Evolutionary conservation across 1,140 invertebrate genomes (phyloP).

Genomic region (Penaeus indicus): DNA sequence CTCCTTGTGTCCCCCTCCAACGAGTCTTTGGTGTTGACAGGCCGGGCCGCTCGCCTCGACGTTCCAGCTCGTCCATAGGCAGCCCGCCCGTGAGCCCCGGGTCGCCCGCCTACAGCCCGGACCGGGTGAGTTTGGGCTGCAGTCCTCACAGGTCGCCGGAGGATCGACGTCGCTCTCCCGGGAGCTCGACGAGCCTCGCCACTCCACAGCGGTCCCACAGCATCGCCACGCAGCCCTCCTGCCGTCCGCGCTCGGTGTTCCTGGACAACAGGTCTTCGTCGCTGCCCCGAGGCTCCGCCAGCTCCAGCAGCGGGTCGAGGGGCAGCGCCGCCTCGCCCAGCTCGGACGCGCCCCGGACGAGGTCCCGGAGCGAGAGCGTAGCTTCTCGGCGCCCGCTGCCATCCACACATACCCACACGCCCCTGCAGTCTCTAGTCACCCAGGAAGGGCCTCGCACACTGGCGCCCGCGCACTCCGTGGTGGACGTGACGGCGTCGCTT

Average conservation of each 20-base stretch:
- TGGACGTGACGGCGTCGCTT: constrained; percentile 41
- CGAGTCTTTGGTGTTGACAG: neutral
- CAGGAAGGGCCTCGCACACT: constrained; percentile 38
- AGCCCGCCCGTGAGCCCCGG: constrained; percentile 52
- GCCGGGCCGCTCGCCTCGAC: constrained; percentile 42
- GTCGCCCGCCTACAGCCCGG: constrained; percentile 39
- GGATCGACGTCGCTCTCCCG: neutral
- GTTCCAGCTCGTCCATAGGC: constrained; percentile 52
- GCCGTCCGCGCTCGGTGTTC: constrained; percentile 43
- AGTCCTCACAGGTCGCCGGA: constrained; percentile 12
- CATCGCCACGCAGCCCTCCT: constrained; percentile 22
- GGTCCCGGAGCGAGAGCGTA: constrained; percentile 53
- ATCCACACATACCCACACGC: constrained; percentile 23
- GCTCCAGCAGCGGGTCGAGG: constrained; percentile 3
- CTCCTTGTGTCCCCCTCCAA: too few species aligned
- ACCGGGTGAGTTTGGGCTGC: constrained; percentile 6
- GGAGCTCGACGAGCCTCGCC: neutral
- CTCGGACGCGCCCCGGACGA: constrained; percentile 9
- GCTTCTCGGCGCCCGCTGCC: constrained; percentile 42
- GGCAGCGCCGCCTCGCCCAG: constrained; percentile 3
- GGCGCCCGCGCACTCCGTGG: constrained; percentile 57
- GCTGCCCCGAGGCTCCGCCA: constrained; percentile 43
- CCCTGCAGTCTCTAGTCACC: constrained; percentile 24
- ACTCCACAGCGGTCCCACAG: constrained; percentile 41
- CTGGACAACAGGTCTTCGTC: constrained; percentile 54